Percentiles rank a stretch among this genome's conserved stretches.
These are phyloP conservation scores for Siderastrea radians DNA, from an alignment of 92 coral and sea anemone species.

Conservation along the genomic window DNA sequence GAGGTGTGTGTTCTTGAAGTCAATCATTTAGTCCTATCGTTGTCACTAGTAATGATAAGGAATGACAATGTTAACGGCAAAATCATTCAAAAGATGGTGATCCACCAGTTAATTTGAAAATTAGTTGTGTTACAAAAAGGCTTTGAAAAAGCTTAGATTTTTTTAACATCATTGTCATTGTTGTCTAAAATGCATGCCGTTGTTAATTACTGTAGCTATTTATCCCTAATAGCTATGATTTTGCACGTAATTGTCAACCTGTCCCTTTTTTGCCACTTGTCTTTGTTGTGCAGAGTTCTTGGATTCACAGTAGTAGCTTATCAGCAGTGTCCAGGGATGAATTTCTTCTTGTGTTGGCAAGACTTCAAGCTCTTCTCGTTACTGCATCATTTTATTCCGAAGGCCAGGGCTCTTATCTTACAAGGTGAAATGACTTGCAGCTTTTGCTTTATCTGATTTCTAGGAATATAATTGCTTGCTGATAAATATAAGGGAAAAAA, in stretches of 20 bases:
- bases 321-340: slow-evolving; percentile 81
- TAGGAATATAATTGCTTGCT: not conserved
- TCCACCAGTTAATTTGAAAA: too few relatives aligned
- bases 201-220: too few relatives aligned
- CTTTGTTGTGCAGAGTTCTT: slow-evolving; percentile 62
- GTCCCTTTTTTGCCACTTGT: not conserved
- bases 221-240: not conserved
- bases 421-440: slow-evolving; percentile 68
- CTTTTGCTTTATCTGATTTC: not conserved
- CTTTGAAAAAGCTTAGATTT: too few relatives aligned
- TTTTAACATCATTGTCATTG: too few relatives aligned
- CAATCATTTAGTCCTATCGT: too few relatives aligned
- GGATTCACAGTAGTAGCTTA: slow-evolving; percentile 60
- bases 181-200: too few relatives aligned
- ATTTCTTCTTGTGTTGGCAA: slow-evolving; percentile 92
- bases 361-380: slow-evolving; percentile 71
- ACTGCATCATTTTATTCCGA: slow-evolving; percentile 87
- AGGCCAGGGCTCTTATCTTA: slow-evolving; percentile 84
- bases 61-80: too few relatives aligned
- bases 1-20: slow-evolving; percentile 39
- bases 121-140: too few relatives aligned
- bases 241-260: not conserved
- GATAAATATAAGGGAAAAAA: not conserved
- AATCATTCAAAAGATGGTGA: too few relatives aligned
- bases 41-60: too few relatives aligned